phyloP scores from a whole-genome alignment of 2,797 vertebrate species.

The Helicolenus hilgendorfi region DNA sequence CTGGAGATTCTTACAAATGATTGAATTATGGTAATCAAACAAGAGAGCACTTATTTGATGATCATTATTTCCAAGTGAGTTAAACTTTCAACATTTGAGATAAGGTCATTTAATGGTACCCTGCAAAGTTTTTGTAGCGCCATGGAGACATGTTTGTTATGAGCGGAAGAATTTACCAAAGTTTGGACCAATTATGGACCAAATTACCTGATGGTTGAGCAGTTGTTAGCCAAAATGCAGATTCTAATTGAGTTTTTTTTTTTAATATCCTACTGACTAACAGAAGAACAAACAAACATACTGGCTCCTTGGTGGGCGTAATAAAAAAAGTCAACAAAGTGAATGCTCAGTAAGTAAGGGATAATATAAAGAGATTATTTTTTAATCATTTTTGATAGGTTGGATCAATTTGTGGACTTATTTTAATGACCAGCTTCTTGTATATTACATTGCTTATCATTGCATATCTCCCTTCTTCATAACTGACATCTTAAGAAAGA shows the following conservation, averaged over 20 bases:
- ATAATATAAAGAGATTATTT: neutral
- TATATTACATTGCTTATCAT: neutral
- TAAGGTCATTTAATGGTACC: neutral
- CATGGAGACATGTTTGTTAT: neutral
- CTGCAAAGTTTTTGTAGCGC: neutral
- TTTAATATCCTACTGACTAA: neutral
- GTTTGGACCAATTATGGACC: neutral
- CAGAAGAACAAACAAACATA: neutral
- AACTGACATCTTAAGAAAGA: neutral
- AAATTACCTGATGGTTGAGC: neutral
- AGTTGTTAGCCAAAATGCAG: no score
- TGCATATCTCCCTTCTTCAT: neutral
- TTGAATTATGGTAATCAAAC: neutral
- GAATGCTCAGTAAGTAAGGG: neutral
- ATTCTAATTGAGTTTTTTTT: neutral
- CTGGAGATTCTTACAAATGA: neutral
- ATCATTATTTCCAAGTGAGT: neutral
- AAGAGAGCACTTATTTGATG: neutral
- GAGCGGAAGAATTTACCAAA: neutral
- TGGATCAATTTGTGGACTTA: neutral
- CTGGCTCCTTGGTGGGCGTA: neutral
- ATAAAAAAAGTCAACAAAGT: neutral
- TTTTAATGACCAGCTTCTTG: neutral
- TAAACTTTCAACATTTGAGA: neutral
- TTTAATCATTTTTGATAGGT: neutral